Evolutionary conservation across 2,888 invertebrate genomes (phyloP).

Genomic region (Cosmia trapezina): DNA sequence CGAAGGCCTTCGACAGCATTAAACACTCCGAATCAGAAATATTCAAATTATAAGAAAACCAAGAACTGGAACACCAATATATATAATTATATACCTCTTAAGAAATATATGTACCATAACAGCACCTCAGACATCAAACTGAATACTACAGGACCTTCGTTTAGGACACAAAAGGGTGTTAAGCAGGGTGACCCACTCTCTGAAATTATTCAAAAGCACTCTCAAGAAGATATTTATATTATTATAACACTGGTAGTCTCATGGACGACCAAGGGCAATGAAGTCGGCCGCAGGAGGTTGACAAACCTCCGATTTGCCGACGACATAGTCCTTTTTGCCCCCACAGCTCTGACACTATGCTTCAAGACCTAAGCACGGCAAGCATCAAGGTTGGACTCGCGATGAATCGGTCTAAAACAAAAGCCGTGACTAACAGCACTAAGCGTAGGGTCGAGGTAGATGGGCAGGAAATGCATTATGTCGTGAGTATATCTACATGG

Average conservation of each 20-base stretch:
- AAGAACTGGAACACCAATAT: slow-evolving; percentile 1
- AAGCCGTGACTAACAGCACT: no score
- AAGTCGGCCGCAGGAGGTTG: not conserved
- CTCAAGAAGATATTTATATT: no score
- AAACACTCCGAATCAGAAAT: not conserved
- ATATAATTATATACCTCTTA: no score
- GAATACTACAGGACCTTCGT: not conserved
- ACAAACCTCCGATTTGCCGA: not conserved
- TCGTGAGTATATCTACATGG: no score
- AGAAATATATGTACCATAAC: not conserved
- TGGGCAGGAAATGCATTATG: no score
- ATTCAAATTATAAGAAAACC: not conserved
- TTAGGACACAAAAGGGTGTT: not conserved
- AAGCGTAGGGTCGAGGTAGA: no score
- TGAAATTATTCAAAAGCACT: no score
- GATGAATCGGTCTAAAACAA: not conserved
- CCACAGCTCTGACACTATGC: not conserved
- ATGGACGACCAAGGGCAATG: not conserved
- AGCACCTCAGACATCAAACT: not conserved
- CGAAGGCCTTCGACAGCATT: not conserved
- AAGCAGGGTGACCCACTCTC: no score
- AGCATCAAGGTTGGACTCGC: not conserved
- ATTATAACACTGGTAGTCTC: not conserved
- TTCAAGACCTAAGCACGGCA: not conserved
- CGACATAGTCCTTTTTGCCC: not conserved